Conservation (phyloP, 1,140 invertebrate species). For the Drosophila arizonae region DNA sequence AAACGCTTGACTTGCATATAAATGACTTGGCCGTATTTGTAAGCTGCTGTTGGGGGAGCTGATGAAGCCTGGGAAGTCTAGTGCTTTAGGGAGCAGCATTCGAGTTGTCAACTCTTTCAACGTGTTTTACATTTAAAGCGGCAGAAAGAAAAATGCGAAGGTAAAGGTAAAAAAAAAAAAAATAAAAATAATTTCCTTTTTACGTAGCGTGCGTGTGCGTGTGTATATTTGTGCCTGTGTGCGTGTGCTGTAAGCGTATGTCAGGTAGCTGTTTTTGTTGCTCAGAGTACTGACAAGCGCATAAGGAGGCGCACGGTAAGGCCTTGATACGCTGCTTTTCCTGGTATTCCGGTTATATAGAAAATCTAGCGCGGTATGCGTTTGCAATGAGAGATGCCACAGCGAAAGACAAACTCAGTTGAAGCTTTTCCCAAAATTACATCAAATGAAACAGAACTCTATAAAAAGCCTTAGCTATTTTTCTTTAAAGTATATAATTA, state of each 20-base stretch:
- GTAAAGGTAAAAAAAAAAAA: conserved; percentile 43
- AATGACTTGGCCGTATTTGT: conserved; percentile 67
- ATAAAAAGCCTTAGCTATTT: too few relatives aligned
- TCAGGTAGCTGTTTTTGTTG: conserved; percentile 19
- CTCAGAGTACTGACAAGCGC: background rate
- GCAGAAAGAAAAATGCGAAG: conserved; percentile 45
- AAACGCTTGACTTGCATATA: conserved; percentile 81
- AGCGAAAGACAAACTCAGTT: background rate
- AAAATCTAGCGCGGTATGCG: background rate
- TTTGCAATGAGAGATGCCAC: background rate
- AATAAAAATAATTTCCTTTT: conserved; percentile 70
- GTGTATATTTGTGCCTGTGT: conserved; percentile 19
- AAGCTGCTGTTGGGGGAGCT: conserved; percentile 28
- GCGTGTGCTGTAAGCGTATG: conserved; percentile 29
- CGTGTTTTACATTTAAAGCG: conserved; percentile 75
- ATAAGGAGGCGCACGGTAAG: background rate
- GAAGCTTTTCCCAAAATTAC: too few relatives aligned
- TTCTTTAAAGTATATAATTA: too few relatives aligned
- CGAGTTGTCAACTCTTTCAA: conserved; percentile 79
- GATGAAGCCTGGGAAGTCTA: conserved; percentile 26
- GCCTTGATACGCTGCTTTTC: background rate
- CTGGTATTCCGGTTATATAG: too few relatives aligned
- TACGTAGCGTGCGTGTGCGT: conserved; percentile 58
- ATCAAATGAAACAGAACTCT: too few relatives aligned
- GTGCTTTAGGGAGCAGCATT: conserved; percentile 49